Conservation (phyloP, 2,113 vertebrate genomes). For the Ciconia maguari region DNA sequence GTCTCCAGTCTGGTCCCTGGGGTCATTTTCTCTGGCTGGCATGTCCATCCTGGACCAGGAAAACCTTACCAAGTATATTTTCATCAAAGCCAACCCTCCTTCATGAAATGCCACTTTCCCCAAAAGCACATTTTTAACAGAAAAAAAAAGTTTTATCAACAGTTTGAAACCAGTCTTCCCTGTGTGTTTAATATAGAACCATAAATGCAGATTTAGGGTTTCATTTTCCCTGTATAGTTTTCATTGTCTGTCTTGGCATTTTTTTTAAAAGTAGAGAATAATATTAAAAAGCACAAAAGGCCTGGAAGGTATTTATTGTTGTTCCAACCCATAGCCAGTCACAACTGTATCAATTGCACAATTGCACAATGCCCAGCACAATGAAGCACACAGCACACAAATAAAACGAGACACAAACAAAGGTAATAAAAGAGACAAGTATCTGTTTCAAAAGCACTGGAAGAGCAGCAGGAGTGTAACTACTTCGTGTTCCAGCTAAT, state of each 20-base stretch:
- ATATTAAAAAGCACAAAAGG: constrained; percentile 19
- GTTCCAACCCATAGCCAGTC: neutral
- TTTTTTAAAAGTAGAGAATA: neutral
- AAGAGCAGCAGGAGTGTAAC: constrained; percentile 63
- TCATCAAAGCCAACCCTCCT: neutral
- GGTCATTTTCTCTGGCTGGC: neutral
- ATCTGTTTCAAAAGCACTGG: constrained; percentile 49
- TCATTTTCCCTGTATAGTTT: constrained; percentile 41
- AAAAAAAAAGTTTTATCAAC: neutral
- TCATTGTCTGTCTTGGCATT: neutral
- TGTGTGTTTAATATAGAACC: neutral
- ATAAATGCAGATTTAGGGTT: constrained; percentile 53
- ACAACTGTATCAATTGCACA: neutral
- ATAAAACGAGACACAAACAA: constrained; percentile 49
- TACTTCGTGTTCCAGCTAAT: constrained; percentile 64
- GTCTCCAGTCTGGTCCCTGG: neutral
- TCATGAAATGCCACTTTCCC: neutral
- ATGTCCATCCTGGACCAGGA: neutral
- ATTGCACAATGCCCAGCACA: neutral
- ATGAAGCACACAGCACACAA: neutral
- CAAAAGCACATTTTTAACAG: neutral
- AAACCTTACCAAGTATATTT: neutral
- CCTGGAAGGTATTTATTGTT: constrained; percentile 20
- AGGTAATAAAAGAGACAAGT: constrained; percentile 67
- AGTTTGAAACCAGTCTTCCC: neutral